Percentiles rank a stretch among this genome's conserved stretches.
These are phyloP conservation scores for Galaxea fascicularis DNA, from an alignment of 92 coral and sea anemone genomes.

Conservation along the genomic window DNA sequence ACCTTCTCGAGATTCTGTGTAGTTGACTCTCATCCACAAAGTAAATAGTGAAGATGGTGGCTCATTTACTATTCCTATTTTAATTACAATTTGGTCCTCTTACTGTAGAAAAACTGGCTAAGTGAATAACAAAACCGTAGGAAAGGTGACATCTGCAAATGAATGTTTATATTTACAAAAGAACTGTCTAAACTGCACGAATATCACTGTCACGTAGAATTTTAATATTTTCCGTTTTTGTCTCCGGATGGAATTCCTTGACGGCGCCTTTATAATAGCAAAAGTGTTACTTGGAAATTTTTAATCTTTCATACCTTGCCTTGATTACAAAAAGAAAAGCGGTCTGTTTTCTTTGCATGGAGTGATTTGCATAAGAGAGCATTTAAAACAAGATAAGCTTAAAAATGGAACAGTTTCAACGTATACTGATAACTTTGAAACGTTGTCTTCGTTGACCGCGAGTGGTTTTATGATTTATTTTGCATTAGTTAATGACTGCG, in stretches of 20 bases:
- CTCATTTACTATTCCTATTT: conserved; percentile 30
- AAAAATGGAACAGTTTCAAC: background rate
- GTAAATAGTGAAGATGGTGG: background rate
- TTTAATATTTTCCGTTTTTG: too few relatives aligned
- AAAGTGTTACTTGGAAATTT: background rate
- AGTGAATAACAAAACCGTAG: conserved; percentile 29
- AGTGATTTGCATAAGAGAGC: background rate
- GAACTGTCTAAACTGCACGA: background rate
- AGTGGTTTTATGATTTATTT: background rate
- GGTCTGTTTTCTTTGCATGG: background rate
- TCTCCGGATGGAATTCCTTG: background rate
- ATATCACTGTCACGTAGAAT: background rate
- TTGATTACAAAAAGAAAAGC: background rate
- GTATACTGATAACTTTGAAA: conserved; percentile 12
- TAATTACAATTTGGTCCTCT: conserved; percentile 19
- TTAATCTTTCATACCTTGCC: conserved; percentile 3
- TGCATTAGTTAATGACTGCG: background rate
- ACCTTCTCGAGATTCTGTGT: background rate
- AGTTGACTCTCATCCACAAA: background rate
- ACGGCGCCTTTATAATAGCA: background rate
- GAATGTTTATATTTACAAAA: conserved; percentile 1
- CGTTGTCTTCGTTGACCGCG: conserved; percentile 6
- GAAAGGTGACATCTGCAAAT: background rate
- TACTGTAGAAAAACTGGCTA: conserved; percentile 19
- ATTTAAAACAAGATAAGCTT: background rate